Evolutionary conservation across 2,797 vertebrate species (phyloP), one percentile per base, ranked within the genome.

Genomic region (Ambastaia sidthimunki): DNA sequence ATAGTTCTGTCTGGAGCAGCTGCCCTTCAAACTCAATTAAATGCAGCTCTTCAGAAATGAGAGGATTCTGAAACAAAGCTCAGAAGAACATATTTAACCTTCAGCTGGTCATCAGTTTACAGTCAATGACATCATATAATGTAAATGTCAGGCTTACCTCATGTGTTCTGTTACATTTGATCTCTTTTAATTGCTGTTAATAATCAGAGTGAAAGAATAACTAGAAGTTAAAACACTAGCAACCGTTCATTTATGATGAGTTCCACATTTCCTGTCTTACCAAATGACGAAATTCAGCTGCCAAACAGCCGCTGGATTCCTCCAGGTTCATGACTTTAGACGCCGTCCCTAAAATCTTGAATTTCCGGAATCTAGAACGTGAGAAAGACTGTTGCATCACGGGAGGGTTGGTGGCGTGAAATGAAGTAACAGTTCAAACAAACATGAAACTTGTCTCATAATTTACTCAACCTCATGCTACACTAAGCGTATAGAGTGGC

Each of bases 21-120:
- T 88, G 90, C 0, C 94, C 95, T 85, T 96, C 95, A 88, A 98
- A 98, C 86, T 88, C 95, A 25, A 99, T 92, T 13, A 95, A 89
- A 82, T 98, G 97, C 71, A 99, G 95, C 21, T 99, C 97, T 85
- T 99, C 97, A 0, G 94, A 96, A 77, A 99, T 96, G 65, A 97
- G 91, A 70, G 90, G 91, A 62, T 86, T 92, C 96, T 98, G 89
- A 0, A 13, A 72, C 15, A 37, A 66, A 76, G 70, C 2, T 16
- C 6, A 25, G 16, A 16, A 54, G 11, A 67, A 19, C 2, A 19
- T 3, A 11, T 37, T 37, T 37, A 18, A 63, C 62, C 7, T n/a
- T 18, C 31, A 65, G 18, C 7, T 1, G 31, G 9, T 37, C 9
- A 65, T 19, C 13, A 3, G 7, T 60, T 60, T 65, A n/a, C 4